Percentiles rank a stretch among this genome's conserved stretches.
Conservation (phyloP, 2,888 invertebrate species). For the Drosophila greeni region DNA sequence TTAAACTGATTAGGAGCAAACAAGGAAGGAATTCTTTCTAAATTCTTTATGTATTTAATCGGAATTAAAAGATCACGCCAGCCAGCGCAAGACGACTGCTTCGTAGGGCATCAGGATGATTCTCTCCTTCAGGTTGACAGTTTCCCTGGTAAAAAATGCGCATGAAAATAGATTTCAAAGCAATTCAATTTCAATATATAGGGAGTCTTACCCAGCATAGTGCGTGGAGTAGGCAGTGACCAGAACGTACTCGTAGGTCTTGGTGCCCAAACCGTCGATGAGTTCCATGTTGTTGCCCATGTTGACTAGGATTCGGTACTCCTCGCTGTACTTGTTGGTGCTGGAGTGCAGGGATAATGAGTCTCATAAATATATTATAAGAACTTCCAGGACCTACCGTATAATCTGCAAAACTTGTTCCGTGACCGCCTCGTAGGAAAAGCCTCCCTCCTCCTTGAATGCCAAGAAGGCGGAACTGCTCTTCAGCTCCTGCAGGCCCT, state of each 20-base stretch:
- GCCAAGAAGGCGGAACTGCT: slow-evolving; percentile 76
- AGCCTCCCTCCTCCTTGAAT: slow-evolving; percentile 64
- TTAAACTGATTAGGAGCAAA: slow-evolving; percentile 28
- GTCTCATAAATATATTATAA: accelerated
- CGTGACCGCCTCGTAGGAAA: slow-evolving; percentile 69
- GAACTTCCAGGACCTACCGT: slow-evolving; percentile 48
- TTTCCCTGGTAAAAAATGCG: slow-evolving; percentile 51
- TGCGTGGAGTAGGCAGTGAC: slow-evolving; percentile 66
- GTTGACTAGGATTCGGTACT: slow-evolving; percentile 73
- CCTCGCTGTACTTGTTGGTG: slow-evolving; percentile 60
- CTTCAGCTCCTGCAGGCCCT: slow-evolving; percentile 80
- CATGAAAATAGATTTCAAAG: not conserved
- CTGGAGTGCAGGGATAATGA: slow-evolving; percentile 28
- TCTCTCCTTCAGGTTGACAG: slow-evolving; percentile 49
- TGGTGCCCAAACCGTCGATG: slow-evolving; percentile 53
- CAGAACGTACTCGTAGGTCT: slow-evolving; percentile 66
- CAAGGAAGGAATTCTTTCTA: not conserved
- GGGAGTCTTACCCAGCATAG: slow-evolving; percentile 59
- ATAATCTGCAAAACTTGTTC: slow-evolving; percentile 74
- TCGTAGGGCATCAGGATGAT: slow-evolving; percentile 71
- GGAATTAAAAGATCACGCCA: slow-evolving; percentile 25
- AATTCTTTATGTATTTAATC: not conserved
- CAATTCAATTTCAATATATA: not conserved
- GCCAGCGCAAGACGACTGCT: slow-evolving; percentile 69
- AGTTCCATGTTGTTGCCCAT: slow-evolving; percentile 68